These are phyloP conservation scores for Aplidium turbinatum DNA, from an alignment of 23 tunicate genomes.

Conservation along the genomic window DNA sequence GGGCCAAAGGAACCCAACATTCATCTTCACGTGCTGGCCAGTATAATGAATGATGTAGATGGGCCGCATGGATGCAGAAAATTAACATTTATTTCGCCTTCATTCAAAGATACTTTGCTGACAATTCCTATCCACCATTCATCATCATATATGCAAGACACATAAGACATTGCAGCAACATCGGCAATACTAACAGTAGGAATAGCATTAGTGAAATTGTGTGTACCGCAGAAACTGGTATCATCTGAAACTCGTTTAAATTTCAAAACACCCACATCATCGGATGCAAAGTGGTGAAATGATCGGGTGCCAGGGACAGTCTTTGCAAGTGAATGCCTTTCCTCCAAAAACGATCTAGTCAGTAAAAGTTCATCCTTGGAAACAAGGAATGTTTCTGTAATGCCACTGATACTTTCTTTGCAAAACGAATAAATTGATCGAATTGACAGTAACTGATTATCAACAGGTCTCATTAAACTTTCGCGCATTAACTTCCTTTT, in stretches of 20 bases:
- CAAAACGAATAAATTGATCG: no score
- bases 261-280: background rate
- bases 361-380: conserved; percentile 2
- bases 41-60: conserved; percentile 10
- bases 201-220: conserved; percentile 1
- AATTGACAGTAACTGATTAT: no score
- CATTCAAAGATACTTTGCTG: background rate
- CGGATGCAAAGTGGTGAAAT: background rate
- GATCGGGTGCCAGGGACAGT: no score
- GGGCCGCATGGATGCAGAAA: conserved; percentile 13
- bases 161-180: conserved; percentile 4
- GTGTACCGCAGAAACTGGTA: background rate
- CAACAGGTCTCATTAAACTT: no score
- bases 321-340: background rate
- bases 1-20: conserved; percentile 20
- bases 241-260: background rate
- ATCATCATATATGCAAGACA: conserved; percentile 14
- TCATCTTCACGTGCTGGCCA: conserved; percentile 18
- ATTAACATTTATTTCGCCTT: conserved; percentile 7
- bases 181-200: background rate
- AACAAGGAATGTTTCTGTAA: background rate
- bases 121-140: conserved; percentile 19
- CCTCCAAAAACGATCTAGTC: conserved; percentile 1
- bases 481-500: no score
- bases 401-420: no score